Evolutionary conservation across 2,797 vertebrate species (phyloP).

Genomic region (Sus cebifrons): DNA sequence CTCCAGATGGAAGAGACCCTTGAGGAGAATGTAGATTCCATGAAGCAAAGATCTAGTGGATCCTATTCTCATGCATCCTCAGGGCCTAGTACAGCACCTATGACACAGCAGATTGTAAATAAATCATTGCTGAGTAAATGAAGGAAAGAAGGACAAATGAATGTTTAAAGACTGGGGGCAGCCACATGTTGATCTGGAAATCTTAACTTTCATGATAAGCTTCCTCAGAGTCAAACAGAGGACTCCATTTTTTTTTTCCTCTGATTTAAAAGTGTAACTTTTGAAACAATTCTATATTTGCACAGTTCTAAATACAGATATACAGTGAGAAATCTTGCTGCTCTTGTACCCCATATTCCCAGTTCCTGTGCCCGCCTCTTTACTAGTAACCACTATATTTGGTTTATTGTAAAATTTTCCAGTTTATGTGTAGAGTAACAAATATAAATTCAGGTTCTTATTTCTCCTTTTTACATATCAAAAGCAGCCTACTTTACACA

Average conservation of each 20-base stretch:
- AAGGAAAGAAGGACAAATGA: conserved; percentile 28
- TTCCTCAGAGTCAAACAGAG: not conserved
- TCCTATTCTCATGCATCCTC: not conserved
- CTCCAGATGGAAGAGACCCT: not conserved
- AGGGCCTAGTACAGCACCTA: not conserved
- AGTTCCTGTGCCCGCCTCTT: not conserved
- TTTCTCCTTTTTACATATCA: not conserved
- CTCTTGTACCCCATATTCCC: not conserved
- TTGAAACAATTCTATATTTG: not conserved
- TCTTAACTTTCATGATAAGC: not conserved
- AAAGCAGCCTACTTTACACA: not conserved
- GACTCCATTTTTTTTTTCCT: not conserved
- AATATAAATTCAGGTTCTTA: not conserved
- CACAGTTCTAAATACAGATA: conserved; percentile 1
- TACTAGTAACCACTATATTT: not conserved
- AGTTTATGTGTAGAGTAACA: not conserved
- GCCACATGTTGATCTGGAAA: not conserved
- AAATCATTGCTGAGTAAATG: conserved; percentile 24
- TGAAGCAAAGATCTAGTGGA: not conserved
- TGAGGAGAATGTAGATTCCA: not conserved
- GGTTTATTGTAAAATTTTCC: conserved; percentile 26
- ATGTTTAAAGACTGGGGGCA: not conserved
- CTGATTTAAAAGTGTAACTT: conserved; percentile 22
- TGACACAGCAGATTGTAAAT: not conserved
- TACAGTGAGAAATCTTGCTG: conserved; percentile 25